Base-by-base conservation (phyloP, 2,888 invertebrate genomes). In the Iselma pallidipennis region DNA sequence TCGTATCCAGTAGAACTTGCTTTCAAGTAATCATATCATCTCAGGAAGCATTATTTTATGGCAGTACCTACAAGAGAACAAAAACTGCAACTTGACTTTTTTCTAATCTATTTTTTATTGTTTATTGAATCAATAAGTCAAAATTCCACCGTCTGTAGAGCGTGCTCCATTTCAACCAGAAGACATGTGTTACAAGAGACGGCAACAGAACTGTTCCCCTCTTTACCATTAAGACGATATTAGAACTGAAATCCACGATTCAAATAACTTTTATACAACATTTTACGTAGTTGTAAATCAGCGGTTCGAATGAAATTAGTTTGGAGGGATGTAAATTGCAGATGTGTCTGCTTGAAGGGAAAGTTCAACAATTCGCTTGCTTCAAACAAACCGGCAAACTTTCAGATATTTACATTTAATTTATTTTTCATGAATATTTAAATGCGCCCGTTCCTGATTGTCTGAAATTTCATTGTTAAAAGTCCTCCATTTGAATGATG, bases 251-350 rank as follows among this genome's bases (percentile, higher is more conserved):
- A 73, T 71, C 68, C 68, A 42, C 71, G 71, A 76, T 76, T 66
- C 71, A 74, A 76, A 76, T 74, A 77, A 75, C 72, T 75, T 73
- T 73, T 70, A 72, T 73, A 73, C 73, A 75, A 69, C 71, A 71
- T 65, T 75, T 75, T 69, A 67, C 71, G 70, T 66, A 55, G 61
- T 65, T 58, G 66, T 75, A 76, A 76, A 76, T 76, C 75, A 74
- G 66, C 63, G 66, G 69, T 68, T 71, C 64, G 68, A 70, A 64
- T 66, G 71, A 70, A 74, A 76, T 74, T 73, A 74, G 72, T 74
- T 75, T 67, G 53, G 59, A 70, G 71, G 70, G 73, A 71, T 72
- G 73, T 72, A 72, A 73, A 74, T 72, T 69, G 75, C 74, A 73
- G 74, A 74, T 74, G 74, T 71, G 73, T 67, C 69, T 60, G 14